phyloP scores from a whole-genome alignment of 1,140 invertebrate species.

The Meloidogyne hapla region DNA sequence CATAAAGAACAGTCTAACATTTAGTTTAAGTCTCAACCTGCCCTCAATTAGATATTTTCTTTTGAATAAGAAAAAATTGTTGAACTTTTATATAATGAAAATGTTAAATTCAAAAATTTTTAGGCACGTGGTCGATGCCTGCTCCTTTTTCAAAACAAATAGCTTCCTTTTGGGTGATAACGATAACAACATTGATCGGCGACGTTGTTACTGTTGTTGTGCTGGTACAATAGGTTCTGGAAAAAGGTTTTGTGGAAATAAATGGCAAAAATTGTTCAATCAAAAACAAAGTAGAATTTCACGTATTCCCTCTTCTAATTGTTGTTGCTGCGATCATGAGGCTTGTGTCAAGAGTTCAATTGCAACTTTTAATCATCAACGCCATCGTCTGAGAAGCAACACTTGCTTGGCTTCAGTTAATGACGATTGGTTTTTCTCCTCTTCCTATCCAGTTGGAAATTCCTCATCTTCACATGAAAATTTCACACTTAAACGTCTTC shows the following conservation, averaged over 20 bases:
- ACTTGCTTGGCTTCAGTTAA: neutral
- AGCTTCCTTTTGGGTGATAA: conserved; percentile 44
- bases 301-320: neutral
- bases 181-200: conserved; percentile 46
- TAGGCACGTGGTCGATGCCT: conserved; percentile 62
- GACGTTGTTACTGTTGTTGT: neutral
- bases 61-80: too few species aligned
- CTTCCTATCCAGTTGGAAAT: neutral
- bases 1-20: too few species aligned
- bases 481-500: conserved; percentile 27
- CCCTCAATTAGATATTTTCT: too few species aligned
- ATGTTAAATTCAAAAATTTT: conserved; percentile 31
- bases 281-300: neutral
- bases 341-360: conserved; percentile 10
- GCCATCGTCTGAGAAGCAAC: neutral
- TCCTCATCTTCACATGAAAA: neutral
- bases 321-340: conserved; percentile 52
- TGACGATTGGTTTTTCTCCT: neutral
- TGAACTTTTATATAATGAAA: too few species aligned
- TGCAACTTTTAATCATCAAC: conserved; percentile 26
- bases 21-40: too few species aligned
- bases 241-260: conserved; percentile 8
- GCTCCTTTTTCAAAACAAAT: conserved; percentile 63
- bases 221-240: neutral
- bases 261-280: neutral